These are phyloP conservation scores for Chiroxiphia lanceolata DNA, from an alignment of 2,797 vertebrate genomes.

Conservation along the genomic window DNA sequence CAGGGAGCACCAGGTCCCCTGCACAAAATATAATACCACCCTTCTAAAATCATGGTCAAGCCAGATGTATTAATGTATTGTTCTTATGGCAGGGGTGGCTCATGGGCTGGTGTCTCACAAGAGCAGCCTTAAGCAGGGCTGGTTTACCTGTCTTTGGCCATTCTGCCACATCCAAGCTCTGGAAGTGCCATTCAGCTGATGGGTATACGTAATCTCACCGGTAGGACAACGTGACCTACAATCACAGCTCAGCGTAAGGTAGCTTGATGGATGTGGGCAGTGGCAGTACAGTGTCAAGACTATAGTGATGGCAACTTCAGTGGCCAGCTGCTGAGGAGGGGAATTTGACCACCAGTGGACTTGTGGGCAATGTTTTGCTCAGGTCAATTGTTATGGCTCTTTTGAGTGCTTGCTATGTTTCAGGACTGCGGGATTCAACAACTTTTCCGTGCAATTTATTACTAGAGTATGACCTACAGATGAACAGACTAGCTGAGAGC, in stretches of 20 bases:
- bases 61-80: not conserved
- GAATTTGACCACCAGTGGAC: not conserved
- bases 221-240: not conserved
- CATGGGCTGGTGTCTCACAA: not conserved
- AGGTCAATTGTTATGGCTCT: not conserved
- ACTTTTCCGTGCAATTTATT: not conserved
- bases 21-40: not conserved
- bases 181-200: not conserved
- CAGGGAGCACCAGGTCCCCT: not conserved
- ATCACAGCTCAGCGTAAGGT: not conserved
- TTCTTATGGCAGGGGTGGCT: not conserved
- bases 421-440: not conserved
- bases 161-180: not conserved
- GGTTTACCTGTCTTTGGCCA: not conserved
- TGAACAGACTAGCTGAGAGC: not conserved
- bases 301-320: rapidly evolving
- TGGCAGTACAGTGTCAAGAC: not conserved
- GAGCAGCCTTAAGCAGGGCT: not conserved
- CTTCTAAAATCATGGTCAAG: not conserved
- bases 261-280: not conserved
- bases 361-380: not conserved
- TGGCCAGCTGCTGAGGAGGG: not conserved
- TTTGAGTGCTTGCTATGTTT: not conserved
- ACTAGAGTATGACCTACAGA: not conserved
- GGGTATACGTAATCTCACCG: rapidly evolving